Conservation (phyloP, 2,797 vertebrate genomes). For the Gymnoscopelus microlampas region DNA sequence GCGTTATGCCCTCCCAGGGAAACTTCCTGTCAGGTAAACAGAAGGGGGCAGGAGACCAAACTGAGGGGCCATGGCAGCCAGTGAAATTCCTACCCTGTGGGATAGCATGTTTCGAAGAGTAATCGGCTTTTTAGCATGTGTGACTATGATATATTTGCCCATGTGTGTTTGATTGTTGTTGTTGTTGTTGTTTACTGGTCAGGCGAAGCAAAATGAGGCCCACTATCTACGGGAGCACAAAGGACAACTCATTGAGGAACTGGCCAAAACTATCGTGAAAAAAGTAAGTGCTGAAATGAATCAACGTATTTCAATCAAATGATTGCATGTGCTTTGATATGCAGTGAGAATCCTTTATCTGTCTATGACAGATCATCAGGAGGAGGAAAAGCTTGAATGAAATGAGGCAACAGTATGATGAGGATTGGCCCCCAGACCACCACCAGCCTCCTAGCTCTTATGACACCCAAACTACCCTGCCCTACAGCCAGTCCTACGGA, state of each 20-base stretch:
- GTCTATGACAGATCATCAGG: conserved; percentile 83
- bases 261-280: conserved; percentile 91
- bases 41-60: too few species aligned
- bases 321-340: conserved; percentile 7
- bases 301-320: background rate
- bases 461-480: too few species aligned
- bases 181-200: conserved; percentile 25
- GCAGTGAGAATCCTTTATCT: conserved; percentile 10
- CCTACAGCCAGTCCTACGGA: conserved; percentile 57
- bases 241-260: conserved; percentile 90
- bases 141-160: conserved; percentile 18
- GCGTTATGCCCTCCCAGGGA: too few species aligned
- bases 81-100: too few species aligned
- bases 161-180: conserved; percentile 34
- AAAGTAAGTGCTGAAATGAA: conserved; percentile 81
- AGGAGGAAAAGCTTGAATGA: conserved; percentile 83
- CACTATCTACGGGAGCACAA: conserved; percentile 90
- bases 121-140: conserved; percentile 41
- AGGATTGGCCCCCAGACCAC: conserved; percentile 74
- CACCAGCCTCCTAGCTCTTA: background rate
- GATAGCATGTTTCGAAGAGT: conserved; percentile 25
- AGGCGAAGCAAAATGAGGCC: conserved; percentile 93
- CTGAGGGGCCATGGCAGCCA: too few species aligned
- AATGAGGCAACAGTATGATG: conserved; percentile 76
- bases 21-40: too few species aligned